Evolutionary conservation across 2,113 vertebrate species (phyloP), one percentile per base, ranked within the genome.

Genomic region (Macroglossus sobrinus): DNA sequence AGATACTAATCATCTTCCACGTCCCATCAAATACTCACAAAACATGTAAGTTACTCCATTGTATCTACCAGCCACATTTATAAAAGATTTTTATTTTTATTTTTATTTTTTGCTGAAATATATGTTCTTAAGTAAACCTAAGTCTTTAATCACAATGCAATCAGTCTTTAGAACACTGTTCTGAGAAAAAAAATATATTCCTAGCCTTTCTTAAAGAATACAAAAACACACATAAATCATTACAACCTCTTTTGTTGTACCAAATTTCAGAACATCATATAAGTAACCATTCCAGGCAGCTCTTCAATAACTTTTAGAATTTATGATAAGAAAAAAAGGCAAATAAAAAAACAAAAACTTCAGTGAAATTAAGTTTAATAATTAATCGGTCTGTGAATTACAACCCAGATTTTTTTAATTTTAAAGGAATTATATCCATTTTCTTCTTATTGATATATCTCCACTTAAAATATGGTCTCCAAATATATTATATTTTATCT

Each of bases 301-400:
- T 68, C 47, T 78, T 64, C 3, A 87, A 55, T 81, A 45, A 84
- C 38, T 28, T 61, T 95, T 84, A 92, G 13, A 94, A 93, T 75
- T 63, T 57, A 75, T 35, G 55, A 69, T 38, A 84, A 84, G 26
- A 18, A 71, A 95, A 90, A 35, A 84, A 71, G 63, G 16, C 26
- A 89, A 93, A 80, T 7, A 66, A 89, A 28, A 21, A 78, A n/a
- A 75, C 8, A 94, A 95, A 80, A 68, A 3, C 30, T 88, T 19
- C 7, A 89, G 35, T 68, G 81, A 96, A 91, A 93, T 75, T 66
- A 90, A 89, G 84, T 88, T 69, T 84, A 96, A 66, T 81, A 59
- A 55, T 79, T 87, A 84, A 71, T 50, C 64, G 93, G 75, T 92
- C 24, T 87, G 61, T 10, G 33, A 0, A 84, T 91, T 22, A 78